phyloP scores from a whole-genome alignment of 1,140 invertebrate species.

The Cyclina sinensis region DNA sequence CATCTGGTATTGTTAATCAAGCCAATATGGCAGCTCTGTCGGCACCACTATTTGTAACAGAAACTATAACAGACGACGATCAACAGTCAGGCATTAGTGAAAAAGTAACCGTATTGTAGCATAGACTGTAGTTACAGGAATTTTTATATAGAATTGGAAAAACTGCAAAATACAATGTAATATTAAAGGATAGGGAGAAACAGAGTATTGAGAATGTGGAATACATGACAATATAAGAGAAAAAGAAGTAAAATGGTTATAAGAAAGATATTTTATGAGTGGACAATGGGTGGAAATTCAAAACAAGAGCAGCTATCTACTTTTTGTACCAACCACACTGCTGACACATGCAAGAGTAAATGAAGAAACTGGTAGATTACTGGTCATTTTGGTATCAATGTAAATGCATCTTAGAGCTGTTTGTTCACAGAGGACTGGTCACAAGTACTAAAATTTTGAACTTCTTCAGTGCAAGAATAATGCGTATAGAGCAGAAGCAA shows the following conservation, averaged over 20 bases:
- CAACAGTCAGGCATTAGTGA: conserved; percentile 78
- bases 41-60: conserved; percentile 82
- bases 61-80: conserved; percentile 80
- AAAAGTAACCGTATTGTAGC: conserved; percentile 84
- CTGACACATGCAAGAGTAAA: background rate
- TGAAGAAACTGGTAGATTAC: background rate
- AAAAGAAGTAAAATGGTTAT: no score
- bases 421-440: no score
- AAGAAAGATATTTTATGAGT: no score
- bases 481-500: no score
- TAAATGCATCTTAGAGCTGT: no score
- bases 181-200: no score
- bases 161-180: background rate
- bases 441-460: no score
- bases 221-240: background rate
- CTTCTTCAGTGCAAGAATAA: no score
- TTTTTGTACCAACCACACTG: background rate
- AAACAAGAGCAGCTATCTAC: conserved; percentile 4
- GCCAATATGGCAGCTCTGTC: conserved; percentile 83
- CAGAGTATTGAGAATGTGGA: background rate
- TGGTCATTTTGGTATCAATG: no score
- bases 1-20: conserved; percentile 82
- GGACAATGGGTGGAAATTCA: no score
- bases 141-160: conserved; percentile 28
- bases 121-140: background rate